Evolutionary conservation across 2,113 vertebrate species (phyloP).

Genomic region (Vulpes vulpes): DNA sequence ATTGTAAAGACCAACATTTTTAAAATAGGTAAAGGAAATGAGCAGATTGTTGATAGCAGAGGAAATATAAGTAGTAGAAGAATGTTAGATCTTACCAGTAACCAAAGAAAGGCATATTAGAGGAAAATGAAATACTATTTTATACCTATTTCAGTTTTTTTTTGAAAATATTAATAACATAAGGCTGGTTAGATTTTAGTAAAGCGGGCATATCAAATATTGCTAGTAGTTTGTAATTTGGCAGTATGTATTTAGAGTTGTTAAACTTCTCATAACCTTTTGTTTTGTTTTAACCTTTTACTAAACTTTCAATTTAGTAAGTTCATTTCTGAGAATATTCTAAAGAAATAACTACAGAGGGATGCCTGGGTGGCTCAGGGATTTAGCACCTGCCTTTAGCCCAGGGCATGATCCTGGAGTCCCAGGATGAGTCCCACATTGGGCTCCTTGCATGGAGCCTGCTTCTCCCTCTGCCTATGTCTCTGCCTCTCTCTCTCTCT

Average conservation of each 20-base stretch:
- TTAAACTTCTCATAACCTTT: neutral
- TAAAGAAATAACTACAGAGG: neutral
- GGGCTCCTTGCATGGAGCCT: no score
- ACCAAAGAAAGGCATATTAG: conserved; percentile 1
- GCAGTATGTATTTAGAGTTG: neutral
- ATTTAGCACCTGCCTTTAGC: no score
- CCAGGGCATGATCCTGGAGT: no score
- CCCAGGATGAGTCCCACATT: no score
- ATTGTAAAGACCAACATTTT: conserved; percentile 49
- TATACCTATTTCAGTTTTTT: neutral
- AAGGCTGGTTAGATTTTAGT: neutral
- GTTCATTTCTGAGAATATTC: neutral
- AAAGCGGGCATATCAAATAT: neutral
- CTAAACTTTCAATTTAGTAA: conserved; percentile 11
- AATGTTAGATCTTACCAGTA: neutral
- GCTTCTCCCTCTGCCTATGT: no score
- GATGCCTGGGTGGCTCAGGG: no score
- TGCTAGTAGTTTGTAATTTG: neutral
- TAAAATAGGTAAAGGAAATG: conserved; percentile 7
- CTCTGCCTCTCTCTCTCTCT: no score
- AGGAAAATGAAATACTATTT: conserved; percentile 27
- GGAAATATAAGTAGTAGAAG: conserved; percentile 3
- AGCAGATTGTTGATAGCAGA: conserved; percentile 24
- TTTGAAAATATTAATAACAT: neutral
- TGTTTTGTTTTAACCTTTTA: neutral